Evolutionary conservation across 35 echinoderm and acorn worm species (phyloP).

Genomic region (Acanthaster planci): DNA sequence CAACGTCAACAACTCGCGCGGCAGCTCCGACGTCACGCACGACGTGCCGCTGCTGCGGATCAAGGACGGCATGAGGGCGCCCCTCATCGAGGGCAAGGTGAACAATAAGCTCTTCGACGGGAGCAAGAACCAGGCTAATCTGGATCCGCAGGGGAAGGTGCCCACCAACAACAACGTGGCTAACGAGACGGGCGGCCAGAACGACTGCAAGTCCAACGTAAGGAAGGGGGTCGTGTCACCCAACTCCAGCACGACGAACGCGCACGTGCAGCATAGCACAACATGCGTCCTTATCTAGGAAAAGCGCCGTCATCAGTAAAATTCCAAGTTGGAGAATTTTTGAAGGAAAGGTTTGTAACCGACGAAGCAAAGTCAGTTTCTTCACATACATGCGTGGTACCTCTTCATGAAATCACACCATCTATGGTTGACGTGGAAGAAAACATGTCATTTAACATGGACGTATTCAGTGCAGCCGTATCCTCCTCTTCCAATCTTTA

Average conservation of each 20-base stretch:
- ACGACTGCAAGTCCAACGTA: neutral
- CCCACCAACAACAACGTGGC: neutral
- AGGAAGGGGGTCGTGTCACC: neutral
- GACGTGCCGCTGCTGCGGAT: neutral
- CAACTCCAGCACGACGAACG: neutral
- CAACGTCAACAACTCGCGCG: constrained; percentile 9
- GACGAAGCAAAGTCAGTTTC: too few species aligned
- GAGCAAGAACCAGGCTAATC: neutral
- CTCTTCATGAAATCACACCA: too few species aligned
- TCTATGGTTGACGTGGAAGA: too few species aligned
- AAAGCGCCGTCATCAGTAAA: neutral
- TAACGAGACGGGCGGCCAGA: neutral
- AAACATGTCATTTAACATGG: too few species aligned
- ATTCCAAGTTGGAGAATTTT: neutral
- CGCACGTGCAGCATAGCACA: neutral
- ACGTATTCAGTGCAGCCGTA: too few species aligned
- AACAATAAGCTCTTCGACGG: neutral
- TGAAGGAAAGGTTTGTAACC: neutral
- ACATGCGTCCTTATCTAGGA: neutral
- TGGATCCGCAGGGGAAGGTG: neutral
- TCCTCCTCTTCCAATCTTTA: too few species aligned
- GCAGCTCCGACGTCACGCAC: constrained; percentile 2
- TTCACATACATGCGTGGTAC: too few species aligned
- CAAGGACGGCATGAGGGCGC: neutral
- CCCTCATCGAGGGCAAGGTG: neutral